Evolutionary conservation across 2,888 invertebrate genomes (phyloP).

Genomic region (Trissolcus japonicus): DNA sequence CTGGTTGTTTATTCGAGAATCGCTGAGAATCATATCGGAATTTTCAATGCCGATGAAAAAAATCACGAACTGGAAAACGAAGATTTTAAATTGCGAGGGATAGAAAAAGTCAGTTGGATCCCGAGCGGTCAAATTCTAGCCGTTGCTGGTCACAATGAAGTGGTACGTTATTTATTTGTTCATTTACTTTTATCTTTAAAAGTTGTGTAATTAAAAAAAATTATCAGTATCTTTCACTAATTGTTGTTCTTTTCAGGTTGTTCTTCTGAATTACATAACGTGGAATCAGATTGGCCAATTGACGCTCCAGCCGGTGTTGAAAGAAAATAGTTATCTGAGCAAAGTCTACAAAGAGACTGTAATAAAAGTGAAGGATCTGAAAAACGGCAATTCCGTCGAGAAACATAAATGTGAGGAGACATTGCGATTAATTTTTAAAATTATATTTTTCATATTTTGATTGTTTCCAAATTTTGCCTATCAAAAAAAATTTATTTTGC

Average conservation of each 20-base stretch:
- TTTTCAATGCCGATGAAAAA: slow-evolving; percentile 63
- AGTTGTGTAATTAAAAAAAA: no score
- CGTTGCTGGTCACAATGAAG: slow-evolving; percentile 71
- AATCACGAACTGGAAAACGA: slow-evolving; percentile 26
- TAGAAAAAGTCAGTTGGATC: slow-evolving; percentile 70
- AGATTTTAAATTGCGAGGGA: slow-evolving; percentile 64
- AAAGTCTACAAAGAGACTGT: slow-evolving; percentile 69
- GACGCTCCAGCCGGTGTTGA: slow-evolving; percentile 69
- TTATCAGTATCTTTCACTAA: no score
- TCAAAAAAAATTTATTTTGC: no score
- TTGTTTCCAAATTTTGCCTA: background rate
- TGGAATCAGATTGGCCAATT: slow-evolving; percentile 70
- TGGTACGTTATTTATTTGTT: slow-evolving; percentile 59
- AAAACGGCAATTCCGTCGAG: slow-evolving; percentile 35
- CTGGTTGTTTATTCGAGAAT: slow-evolving; percentile 69
- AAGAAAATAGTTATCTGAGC: slow-evolving; percentile 65
- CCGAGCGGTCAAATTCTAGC: slow-evolving; percentile 71
- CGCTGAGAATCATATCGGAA: slow-evolving; percentile 68
- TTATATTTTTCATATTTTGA: slow-evolving; percentile 21
- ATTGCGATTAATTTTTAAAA: background rate
- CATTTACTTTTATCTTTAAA: background rate
- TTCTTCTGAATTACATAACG: slow-evolving; percentile 70
- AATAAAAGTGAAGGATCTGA: slow-evolving; percentile 60
- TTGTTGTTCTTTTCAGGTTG: slow-evolving; percentile 67
- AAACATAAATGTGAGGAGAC: slow-evolving; percentile 65